Percentiles rank a stretch among this genome's conserved stretches.
phyloP scores from a whole-genome alignment of 2,888 invertebrate species.

The Microplitis deprimator region DNA sequence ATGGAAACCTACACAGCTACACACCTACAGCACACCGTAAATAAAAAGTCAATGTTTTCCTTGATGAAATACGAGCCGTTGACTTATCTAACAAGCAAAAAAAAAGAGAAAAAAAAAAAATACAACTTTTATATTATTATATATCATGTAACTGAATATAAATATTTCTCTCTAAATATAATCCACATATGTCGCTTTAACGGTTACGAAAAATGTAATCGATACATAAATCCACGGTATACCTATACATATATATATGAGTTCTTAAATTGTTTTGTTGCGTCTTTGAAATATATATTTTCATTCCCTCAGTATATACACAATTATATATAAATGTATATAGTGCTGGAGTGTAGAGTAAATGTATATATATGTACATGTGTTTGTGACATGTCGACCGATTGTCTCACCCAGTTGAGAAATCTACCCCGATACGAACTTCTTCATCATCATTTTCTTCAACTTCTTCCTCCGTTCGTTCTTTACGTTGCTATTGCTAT shows the following conservation, averaged over 20 bases:
- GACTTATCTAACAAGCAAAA: background rate
- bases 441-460: constrained; percentile 7
- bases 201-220: too few species aligned
- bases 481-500: too few species aligned
- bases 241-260: too few species aligned
- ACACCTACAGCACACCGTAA: background rate
- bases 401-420: constrained; percentile 17
- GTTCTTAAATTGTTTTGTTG: constrained; percentile 34
- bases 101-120: background rate
- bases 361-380: constrained; percentile 18
- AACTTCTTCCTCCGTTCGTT: constrained; percentile 8
- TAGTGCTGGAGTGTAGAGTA: background rate
- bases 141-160: background rate
- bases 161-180: background rate
- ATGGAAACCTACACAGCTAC: background rate
- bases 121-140: background rate
- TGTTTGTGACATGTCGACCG: constrained; percentile 38
- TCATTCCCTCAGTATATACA: constrained; percentile 44
- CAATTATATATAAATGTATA: constrained; percentile 18
- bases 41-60: background rate
- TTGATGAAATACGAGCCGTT: background rate
- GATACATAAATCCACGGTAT: too few species aligned
- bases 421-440: constrained; percentile 4
- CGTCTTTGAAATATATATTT: constrained; percentile 36
- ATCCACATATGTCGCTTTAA: background rate